Evolutionary conservation across 1,140 invertebrate species (phyloP), one percentile per base, ranked within the genome.

Genomic region (Hyposmocoma kahamanoa): DNA sequence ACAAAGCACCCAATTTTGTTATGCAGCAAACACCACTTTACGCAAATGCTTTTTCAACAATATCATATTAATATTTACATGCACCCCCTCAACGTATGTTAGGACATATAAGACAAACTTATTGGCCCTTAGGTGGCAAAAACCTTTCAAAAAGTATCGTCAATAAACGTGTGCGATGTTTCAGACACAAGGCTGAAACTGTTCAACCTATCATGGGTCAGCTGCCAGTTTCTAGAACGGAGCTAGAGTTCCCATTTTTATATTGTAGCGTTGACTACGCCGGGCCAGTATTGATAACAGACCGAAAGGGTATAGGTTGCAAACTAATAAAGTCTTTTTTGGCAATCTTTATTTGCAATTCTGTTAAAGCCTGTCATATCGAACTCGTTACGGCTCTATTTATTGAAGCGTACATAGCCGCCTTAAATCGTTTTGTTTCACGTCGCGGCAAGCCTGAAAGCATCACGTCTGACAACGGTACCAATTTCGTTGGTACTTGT

Each of bases 281-380:
- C 1, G 52, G 59, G 19, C 59, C 48, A 47, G 28, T 62, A 24
- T 11, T 56, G 24, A 51, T 53, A 48, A 52, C 56, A 22, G 47
- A 62, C 36, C 46, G 51, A 15, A 61, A 61, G 26, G 58, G 53
- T 19, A 42, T 47, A 11, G 58, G 53, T 36, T 62, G 26, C 41
- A 57, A 49, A 28, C 34, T 55, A 11, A 50, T 47, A 13, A 67
- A 65, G 22, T 45, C 49, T 20, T 60, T 59, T 42, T 32, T 69
- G 10, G 58, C 54, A 34, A 50, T 67, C 19, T 67, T 70, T 44
- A 50, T 59, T 39, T 70, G 67, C 48, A 17, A 42, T 22, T 42
- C 57, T 10, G 56, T 52, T 0, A 67, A 64, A 48, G 67, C 72
- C 9, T 47, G 68, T 9, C 72, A 70, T 49, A 20, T 75, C 9